phyloP scores from a whole-genome alignment of 1,140 invertebrate genomes.

The Drosophila rhopaloa region DNA sequence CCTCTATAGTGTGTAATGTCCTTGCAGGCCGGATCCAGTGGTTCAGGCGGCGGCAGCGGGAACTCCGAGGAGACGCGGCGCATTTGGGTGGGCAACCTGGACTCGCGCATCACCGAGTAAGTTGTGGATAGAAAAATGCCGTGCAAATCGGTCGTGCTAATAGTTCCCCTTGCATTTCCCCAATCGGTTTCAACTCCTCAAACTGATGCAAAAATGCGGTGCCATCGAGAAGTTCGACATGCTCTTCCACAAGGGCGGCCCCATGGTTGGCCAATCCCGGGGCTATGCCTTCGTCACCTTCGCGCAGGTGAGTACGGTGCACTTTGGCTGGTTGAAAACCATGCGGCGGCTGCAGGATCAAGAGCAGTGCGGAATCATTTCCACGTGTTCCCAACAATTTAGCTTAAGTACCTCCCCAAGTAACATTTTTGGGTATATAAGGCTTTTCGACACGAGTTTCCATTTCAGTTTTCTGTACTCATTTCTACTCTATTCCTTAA shows the following conservation, averaged over 20 bases:
- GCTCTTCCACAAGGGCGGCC: slow-evolving; percentile 95
- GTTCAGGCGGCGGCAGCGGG: slow-evolving; percentile 5
- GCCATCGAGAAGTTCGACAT: slow-evolving; percentile 97
- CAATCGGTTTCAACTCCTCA: slow-evolving; percentile 96
- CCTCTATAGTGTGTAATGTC: background rate
- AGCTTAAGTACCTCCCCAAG: background rate
- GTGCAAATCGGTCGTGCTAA: slow-evolving; percentile 48
- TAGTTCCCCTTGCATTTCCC: slow-evolving; percentile 83
- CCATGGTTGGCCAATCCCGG: slow-evolving; percentile 93
- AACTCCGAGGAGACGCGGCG: slow-evolving; percentile 72
- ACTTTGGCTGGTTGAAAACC: background rate
- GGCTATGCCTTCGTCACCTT: slow-evolving; percentile 98
- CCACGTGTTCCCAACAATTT: too few species aligned
- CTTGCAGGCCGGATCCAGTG: slow-evolving; percentile 9
- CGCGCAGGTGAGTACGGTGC: slow-evolving; percentile 73
- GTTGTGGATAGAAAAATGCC: slow-evolving; percentile 82
- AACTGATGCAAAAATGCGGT: slow-evolving; percentile 97
- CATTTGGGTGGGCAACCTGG: slow-evolving; percentile 96
- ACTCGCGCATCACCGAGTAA: slow-evolving; percentile 96
- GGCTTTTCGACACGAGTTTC: too few species aligned
- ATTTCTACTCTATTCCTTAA: too few species aligned
- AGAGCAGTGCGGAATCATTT: too few species aligned
- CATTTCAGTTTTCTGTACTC: too few species aligned
- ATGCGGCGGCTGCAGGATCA: background rate
- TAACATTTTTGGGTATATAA: background rate